Evolutionary conservation across 2,113 vertebrate species (phyloP), one percentile per base, ranked within the genome.

Genomic region (Osmerus mordax): DNA sequence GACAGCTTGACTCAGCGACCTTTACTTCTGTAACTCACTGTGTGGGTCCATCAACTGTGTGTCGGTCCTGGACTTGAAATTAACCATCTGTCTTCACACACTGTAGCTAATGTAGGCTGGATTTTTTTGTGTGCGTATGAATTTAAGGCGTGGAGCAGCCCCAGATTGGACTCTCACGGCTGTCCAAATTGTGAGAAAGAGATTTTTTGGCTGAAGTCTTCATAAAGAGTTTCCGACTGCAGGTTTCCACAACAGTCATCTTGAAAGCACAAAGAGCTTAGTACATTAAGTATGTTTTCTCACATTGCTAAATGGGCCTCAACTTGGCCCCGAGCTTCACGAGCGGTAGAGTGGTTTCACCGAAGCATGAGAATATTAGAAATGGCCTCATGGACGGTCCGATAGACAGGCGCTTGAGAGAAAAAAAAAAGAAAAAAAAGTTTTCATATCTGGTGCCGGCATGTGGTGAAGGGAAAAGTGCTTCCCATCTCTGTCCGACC

Each of bases 271-370:
- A 36, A 59, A 62, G 70, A 75, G 60, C 58, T 78, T 18, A 65
- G 41, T 25, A 19, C 12, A 14, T 54, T 69, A 16, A 21, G 66
- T 67, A 59, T 71, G 51, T 80, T 75, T 78, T 79, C 69, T 74
- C 60, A 55, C 60, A 15, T 67, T 59, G 65, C 72, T 80, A 78
- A 77, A 75, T 67, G 73, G 71, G 76, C 72, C 69, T 25, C 62
- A 60, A 63, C 75, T 77, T 78, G 80, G 72, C 83, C 80, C 69
- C 58, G 73, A 78, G 73, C 84, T 85, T 85, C 79, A 79, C 72
- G 76, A 83, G 76, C 72, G 81, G 74, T 76, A 83, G 81, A 91
- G 86, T 85, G 85, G 81, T 87, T 90, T 87, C 81, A 87, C 61
- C 29, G 75, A 86, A 77, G 82, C 83, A 73, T 79, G 84, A 77